Evolutionary conservation across 2,888 invertebrate species (phyloP), one percentile per base, ranked within the genome.

Genomic region (Cepaea hortensis): DNA sequence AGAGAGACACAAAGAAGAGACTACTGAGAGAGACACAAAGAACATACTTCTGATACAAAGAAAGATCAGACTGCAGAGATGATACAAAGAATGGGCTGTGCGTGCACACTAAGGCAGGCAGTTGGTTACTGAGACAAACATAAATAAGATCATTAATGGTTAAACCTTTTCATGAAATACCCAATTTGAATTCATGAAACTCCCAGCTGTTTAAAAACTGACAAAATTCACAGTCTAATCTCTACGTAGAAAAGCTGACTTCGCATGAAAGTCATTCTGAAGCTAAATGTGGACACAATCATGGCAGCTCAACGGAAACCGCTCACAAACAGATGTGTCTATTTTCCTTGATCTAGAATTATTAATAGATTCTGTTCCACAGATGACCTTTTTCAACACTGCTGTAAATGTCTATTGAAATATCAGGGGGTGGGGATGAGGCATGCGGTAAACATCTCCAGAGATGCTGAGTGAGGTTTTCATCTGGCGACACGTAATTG

Each of bases 221-320:
- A 61, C 15, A 11, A 9, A 77, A 77, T 55, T 77, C 77, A 23
- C 50, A 76, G 50, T 50, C 55, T 23, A 77, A 3, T 9, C 77
- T 61, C 50, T 48, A 11, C 61, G 7, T 77, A 77, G 61, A 77
- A 77, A 5, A 77, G 18, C 55, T 55, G 77, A 55, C 50, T 61
- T 5, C 11, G 55, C 77, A 77, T 35, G 18, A 61, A 77, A 77
- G 20, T 20, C 50, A 77, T 11, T 50, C n/a, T 61, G 55, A n/a
- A 55, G 77, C 77, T 77, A 77, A 61, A 77, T 77, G n/a, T 61
- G 61, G 77, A 55, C 23, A 77, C 20, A 61, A 61, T n/a, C 20
- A 77, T 20, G n/a, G 61, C 50, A 55, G 55, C 77, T n/a, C 9
- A n/a, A 77, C 55, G 23, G n/a, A n/a, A n/a, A 23, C 55, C 55